Conservation (phyloP, 2,888 invertebrate species). For the Peribatodes rhomboidaria region DNA sequence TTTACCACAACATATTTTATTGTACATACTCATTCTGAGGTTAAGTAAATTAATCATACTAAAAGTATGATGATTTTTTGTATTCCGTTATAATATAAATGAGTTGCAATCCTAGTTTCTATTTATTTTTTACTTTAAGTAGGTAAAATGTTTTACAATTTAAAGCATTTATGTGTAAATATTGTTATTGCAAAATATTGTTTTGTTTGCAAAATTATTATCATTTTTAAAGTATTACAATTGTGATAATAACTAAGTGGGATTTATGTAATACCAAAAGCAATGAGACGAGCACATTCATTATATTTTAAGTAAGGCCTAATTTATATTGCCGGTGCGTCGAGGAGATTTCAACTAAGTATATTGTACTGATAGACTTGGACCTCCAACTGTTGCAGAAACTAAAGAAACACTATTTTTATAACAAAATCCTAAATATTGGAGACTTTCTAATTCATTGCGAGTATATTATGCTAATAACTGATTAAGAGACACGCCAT, state of each 20-base stretch:
- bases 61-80: conserved; percentile 1
- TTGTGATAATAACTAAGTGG: conserved; percentile 43
- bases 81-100: background rate
- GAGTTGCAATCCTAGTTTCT: conserved; percentile 31
- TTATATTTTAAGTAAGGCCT: too few relatives aligned
- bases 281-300: background rate
- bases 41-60: background rate
- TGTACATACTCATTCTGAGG: background rate
- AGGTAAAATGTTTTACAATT: conserved; percentile 60
- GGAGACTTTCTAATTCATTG: too few relatives aligned
- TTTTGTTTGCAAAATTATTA: conserved; percentile 44
- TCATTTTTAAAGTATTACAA: conserved; percentile 38
- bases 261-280: conserved; percentile 36
- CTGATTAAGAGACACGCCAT: too few relatives aligned
- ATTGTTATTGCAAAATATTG: conserved; percentile 36
- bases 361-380: too few relatives aligned
- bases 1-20: conserved; percentile 1
- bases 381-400: too few relatives aligned
- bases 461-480: too few relatives aligned
- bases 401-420: too few relatives aligned
- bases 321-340: too few relatives aligned
- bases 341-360: too few relatives aligned
- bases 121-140: conserved; percentile 63
- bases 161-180: conserved; percentile 20
- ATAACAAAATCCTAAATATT: too few relatives aligned